Conservation (phyloP, 2,888 invertebrate species). For the Allygus modestus region DNA sequence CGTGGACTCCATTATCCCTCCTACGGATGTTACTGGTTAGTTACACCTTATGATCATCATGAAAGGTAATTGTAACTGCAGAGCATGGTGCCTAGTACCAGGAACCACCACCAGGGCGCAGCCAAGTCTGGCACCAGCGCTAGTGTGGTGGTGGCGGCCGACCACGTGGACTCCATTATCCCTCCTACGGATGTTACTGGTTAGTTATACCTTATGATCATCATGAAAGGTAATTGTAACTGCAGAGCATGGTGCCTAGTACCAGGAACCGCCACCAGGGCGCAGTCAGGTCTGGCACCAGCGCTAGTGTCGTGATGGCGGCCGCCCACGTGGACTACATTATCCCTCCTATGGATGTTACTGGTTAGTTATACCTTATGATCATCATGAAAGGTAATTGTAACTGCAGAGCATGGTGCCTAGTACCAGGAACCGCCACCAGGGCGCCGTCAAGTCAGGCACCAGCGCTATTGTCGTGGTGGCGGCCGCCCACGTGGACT, state of each 20-base stretch:
- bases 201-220: conserved; percentile 47
- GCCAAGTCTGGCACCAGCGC: conserved; percentile 68
- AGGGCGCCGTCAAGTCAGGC: conserved; percentile 65
- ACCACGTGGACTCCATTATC: conserved; percentile 60
- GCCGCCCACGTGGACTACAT: conserved; percentile 64
- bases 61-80: conserved; percentile 62
- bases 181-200: conserved; percentile 42
- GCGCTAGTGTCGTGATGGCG: conserved; percentile 68
- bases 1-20: conserved; percentile 38
- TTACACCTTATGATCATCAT: conserved; percentile 61
- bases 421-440: conserved; percentile 62
- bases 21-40: conserved; percentile 43
- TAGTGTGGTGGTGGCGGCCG: conserved; percentile 68
- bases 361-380: conserved; percentile 54
- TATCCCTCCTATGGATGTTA: conserved; percentile 17
- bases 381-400: conserved; percentile 58
- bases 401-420: conserved; percentile 72
- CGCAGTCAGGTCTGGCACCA: conserved; percentile 67
- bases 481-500: conserved; percentile 66
- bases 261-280: conserved; percentile 61
- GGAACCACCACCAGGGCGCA: conserved; percentile 57
- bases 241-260: conserved; percentile 73
- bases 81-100: conserved; percentile 71
- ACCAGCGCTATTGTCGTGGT: conserved; percentile 68
- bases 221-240: too few species aligned